Evolutionary conservation across 2,888 invertebrate species (phyloP).

Genomic region (Creontiades dilutus): DNA sequence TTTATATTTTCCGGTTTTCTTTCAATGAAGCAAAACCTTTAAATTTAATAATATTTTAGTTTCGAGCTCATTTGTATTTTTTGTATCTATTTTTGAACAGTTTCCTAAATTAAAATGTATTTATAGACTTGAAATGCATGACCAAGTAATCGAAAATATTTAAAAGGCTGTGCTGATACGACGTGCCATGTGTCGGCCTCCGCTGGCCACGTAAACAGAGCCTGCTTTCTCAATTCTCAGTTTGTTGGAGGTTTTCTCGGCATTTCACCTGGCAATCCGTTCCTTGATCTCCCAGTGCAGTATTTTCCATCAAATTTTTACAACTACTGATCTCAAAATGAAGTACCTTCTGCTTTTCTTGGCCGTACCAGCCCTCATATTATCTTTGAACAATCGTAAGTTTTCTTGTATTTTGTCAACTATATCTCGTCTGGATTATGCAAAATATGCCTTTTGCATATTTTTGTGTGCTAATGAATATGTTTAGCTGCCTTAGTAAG

Average conservation of each 20-base stretch:
- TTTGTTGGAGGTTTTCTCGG: slow-evolving; percentile 41
- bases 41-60: too few species aligned
- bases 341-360: slow-evolving; percentile 43
- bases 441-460: too few species aligned
- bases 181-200: slow-evolving; percentile 12
- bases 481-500: too few species aligned
- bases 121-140: too few species aligned
- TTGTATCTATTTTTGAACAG: too few species aligned
- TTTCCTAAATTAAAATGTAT: too few species aligned
- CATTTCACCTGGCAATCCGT: slow-evolving; percentile 12
- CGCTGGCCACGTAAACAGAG: slow-evolving; percentile 61
- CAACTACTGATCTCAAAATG: slow-evolving; percentile 10
- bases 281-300: not conserved
- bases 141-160: not conserved
- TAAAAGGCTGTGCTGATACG: slow-evolving; percentile 45
- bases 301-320: not conserved
- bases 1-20: too few species aligned
- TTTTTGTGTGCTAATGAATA: too few species aligned
- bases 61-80: too few species aligned
- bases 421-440: too few species aligned
- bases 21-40: too few species aligned
- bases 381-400: slow-evolving; percentile 50
- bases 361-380: slow-evolving; percentile 50
- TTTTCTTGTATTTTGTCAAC: not conserved
- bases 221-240: slow-evolving; percentile 6